phyloP scores from a whole-genome alignment of 2,113 vertebrate species.

The Haliaeetus leucogaster region DNA sequence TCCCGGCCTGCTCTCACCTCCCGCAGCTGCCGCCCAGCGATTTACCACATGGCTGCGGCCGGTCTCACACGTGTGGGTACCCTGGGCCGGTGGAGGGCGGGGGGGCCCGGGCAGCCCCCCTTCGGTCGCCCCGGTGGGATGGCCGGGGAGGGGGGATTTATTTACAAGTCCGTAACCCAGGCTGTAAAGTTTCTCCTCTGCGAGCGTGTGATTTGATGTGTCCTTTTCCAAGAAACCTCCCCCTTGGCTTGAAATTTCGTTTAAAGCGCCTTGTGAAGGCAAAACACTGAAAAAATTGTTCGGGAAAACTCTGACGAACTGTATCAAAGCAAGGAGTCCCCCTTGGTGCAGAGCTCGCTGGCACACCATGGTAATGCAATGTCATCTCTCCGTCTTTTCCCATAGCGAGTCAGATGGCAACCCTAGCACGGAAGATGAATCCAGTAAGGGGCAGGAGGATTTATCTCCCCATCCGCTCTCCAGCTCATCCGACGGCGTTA shows the following conservation, averaged over 20 bases:
- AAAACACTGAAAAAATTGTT: neutral
- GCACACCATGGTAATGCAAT: neutral
- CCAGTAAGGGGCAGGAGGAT: constrained; percentile 96
- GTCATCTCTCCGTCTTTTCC: constrained; percentile 46
- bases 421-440: constrained; percentile 98
- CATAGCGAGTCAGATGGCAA: constrained; percentile 95
- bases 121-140: neutral
- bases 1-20: neutral
- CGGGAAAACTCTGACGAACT: neutral
- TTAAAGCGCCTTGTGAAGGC: constrained; percentile 5
- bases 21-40: neutral
- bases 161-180: neutral
- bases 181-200: neutral
- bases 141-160: neutral
- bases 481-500: constrained; percentile 82
- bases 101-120: neutral
- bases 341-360: neutral
- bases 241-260: neutral
- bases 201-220: neutral
- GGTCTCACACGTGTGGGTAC: neutral
- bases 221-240: neutral
- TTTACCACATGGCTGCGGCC: constrained; percentile 41
- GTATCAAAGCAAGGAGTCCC: neutral
- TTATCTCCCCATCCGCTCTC: constrained; percentile 91
- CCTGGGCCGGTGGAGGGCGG: neutral